A percentile compares a stretch with the other conserved stretches of the same genome.
Conservation (phyloP, 2,888 invertebrate genomes). For the Chrysodeixis includens region DNA sequence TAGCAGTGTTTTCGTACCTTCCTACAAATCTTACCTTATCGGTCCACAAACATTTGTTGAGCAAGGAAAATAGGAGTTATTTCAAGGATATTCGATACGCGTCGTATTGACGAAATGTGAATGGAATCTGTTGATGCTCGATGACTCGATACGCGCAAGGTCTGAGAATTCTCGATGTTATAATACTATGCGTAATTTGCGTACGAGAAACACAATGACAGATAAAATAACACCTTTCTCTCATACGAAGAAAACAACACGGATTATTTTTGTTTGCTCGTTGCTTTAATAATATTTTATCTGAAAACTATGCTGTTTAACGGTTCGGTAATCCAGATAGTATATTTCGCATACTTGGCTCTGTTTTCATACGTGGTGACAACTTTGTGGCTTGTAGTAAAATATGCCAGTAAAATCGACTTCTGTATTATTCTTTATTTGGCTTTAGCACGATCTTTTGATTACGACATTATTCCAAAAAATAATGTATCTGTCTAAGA, state of each 20-base stretch:
- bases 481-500: too few species aligned
- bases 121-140: conserved; percentile 41
- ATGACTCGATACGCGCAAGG: conserved; percentile 44
- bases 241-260: not conserved
- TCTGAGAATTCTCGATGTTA: conserved; percentile 27
- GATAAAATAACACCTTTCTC: conserved; percentile 4
- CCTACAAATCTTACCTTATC: conserved; percentile 24
- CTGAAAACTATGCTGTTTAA: not conserved
- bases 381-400: conserved; percentile 8
- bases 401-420: not conserved
- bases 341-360: conserved; percentile 32
- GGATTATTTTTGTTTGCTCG: not conserved
- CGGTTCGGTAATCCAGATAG: conserved; percentile 14
- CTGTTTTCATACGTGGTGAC: conserved; percentile 10
- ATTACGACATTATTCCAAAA: not conserved
- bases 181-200: conserved; percentile 10
- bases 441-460: not conserved
- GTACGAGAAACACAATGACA: too few species aligned
- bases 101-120: conserved; percentile 53
- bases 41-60: conserved; percentile 29
- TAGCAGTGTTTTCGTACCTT: not conserved
- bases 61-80: conserved; percentile 40
- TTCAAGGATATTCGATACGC: conserved; percentile 48
- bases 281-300: not conserved
- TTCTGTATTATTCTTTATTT: not conserved